Evolutionary conservation across 2,797 vertebrate species (phyloP).

Genomic region (Leptoclinus maculatus): DNA sequence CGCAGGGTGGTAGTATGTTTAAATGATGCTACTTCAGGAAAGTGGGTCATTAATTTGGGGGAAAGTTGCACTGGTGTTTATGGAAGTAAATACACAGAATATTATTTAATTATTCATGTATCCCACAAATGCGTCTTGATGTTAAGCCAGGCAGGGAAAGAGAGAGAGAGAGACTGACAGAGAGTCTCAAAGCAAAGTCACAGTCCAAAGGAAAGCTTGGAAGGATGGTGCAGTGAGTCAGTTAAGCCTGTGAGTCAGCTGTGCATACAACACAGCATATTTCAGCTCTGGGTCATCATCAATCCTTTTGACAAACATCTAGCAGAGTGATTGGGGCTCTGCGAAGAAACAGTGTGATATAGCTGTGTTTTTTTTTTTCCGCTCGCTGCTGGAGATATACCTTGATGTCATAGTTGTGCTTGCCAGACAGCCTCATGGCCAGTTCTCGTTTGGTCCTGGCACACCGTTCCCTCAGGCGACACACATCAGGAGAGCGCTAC

Average conservation of each 20-base stretch:
- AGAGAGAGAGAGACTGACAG: constrained; percentile 36
- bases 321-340: constrained; percentile 36
- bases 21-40: constrained; percentile 70
- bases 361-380: constrained; percentile 15
- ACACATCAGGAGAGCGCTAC: constrained; percentile 93
- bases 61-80: constrained; percentile 64
- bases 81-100: constrained; percentile 65
- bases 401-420: constrained; percentile 93
- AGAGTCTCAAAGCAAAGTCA: constrained; percentile 57
- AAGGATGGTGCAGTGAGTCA: constrained; percentile 48
- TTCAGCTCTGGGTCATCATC: constrained; percentile 53
- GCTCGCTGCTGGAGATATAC: constrained; percentile 77
- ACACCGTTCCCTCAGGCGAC: constrained; percentile 92
- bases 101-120: constrained; percentile 71
- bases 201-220: constrained; percentile 58
- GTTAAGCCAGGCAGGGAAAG: constrained; percentile 53
- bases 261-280: constrained; percentile 47
- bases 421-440: constrained; percentile 91
- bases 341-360: constrained; percentile 9
- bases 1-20: constrained; percentile 66
- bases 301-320: constrained; percentile 40
- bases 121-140: constrained; percentile 56
- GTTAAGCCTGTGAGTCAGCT: constrained; percentile 59
- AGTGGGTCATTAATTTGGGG: constrained; percentile 76
- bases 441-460: constrained; percentile 93